Evolutionary conservation across 2,797 vertebrate species (phyloP).

Genomic region (Anguilla anguilla): DNA sequence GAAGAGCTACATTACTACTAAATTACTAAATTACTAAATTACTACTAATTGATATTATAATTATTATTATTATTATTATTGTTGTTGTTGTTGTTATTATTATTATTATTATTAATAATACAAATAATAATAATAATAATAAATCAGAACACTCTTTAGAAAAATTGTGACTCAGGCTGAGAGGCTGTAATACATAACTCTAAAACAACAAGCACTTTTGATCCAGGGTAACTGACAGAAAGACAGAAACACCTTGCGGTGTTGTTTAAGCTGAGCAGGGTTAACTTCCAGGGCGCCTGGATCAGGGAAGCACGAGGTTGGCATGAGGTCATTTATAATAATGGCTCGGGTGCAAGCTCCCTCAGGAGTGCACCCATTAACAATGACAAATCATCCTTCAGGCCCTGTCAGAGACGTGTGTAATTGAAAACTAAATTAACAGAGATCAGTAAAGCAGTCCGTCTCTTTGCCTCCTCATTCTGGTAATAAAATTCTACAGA

Average conservation of each 20-base stretch:
- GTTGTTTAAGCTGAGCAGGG: not conserved
- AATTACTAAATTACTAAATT: too few relatives aligned
- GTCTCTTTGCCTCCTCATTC: not conserved
- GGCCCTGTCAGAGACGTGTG: not conserved
- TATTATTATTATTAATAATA: too few relatives aligned
- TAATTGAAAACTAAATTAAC: slow-evolving; percentile 9
- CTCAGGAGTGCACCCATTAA: not conserved
- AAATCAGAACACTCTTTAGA: not conserved
- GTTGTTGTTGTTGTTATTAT: too few relatives aligned
- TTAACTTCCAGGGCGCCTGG: not conserved
- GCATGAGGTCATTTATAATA: not conserved
- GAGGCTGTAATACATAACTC: not conserved
- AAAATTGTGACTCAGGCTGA: not conserved
- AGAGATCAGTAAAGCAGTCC: not conserved
- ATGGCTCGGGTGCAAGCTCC: not conserved
- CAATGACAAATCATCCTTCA: slow-evolving; percentile 6
- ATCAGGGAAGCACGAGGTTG: not conserved
- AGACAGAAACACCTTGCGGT: not conserved
- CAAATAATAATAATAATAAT: not conserved
- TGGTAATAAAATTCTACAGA: not conserved
- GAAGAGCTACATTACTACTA: too few relatives aligned
- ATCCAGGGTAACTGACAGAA: not conserved
- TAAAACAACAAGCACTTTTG: not conserved
- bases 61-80: too few relatives aligned
- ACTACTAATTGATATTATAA: too few relatives aligned